Evolutionary conservation across 2,888 invertebrate species (phyloP).

Genomic region (Acanthococcus lagerstroemiae): DNA sequence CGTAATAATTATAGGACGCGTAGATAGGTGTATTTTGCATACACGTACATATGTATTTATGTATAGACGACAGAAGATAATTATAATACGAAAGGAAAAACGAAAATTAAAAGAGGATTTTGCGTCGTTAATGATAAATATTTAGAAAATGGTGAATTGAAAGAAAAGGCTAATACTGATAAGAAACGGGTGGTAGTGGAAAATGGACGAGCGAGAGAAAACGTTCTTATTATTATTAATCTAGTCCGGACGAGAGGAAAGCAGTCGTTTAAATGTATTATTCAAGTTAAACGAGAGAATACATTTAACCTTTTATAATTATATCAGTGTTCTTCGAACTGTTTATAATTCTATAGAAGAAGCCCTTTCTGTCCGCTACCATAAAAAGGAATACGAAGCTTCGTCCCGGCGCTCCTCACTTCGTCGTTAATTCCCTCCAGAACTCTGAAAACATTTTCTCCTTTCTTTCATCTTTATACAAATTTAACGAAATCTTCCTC

Average conservation of each 20-base stretch:
- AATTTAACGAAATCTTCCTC: conserved; percentile 31
- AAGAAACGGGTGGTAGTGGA: background rate
- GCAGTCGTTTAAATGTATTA: conserved; percentile 31
- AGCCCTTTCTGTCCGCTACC: conserved; percentile 28
- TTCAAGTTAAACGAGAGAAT: conserved; percentile 27
- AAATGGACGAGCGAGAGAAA: conserved; percentile 9
- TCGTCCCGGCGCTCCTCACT: background rate
- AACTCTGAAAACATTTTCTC: conserved; percentile 30
- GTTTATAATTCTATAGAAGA: conserved; percentile 31
- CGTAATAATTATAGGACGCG: too few relatives aligned
- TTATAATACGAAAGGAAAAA: too few relatives aligned
- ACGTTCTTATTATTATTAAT: conserved; percentile 22
- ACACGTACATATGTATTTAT: too few relatives aligned
- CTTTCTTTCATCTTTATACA: conserved; percentile 30
- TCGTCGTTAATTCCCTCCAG: conserved; percentile 7
- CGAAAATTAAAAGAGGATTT: too few relatives aligned
- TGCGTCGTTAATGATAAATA: background rate
- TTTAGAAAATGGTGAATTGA: background rate
- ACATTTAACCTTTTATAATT: conserved; percentile 31
- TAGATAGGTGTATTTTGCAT: too few relatives aligned
- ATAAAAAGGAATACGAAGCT: conserved; percentile 13
- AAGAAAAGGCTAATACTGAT: background rate
- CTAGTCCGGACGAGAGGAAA: conserved; percentile 16
- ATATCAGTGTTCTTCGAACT: conserved; percentile 31
- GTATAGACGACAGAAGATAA: too few relatives aligned